Conservation (phyloP, 2,888 invertebrate species). For the Troides aeacus region DNA sequence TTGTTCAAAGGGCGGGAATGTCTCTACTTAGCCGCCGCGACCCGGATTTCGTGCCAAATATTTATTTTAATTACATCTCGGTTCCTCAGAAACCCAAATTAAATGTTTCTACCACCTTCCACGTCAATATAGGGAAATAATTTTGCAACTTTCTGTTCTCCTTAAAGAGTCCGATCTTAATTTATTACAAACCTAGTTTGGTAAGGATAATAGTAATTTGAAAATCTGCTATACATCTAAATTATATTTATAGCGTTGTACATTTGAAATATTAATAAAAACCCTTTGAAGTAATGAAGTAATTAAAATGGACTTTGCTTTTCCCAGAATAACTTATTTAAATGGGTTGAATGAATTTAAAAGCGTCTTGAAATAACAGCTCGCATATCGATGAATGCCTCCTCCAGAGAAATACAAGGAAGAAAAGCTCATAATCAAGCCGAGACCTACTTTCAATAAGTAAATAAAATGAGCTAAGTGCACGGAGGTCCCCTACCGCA, state of each 20-base stretch:
- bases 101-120: slow-evolving; percentile 59
- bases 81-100: slow-evolving; percentile 64
- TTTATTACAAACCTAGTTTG: not conserved
- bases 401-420: slow-evolving; percentile 51
- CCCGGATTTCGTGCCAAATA: slow-evolving; percentile 77
- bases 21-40: slow-evolving; percentile 72
- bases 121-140: slow-evolving; percentile 56
- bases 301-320: slow-evolving; percentile 6
- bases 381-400: slow-evolving; percentile 44
- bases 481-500: slow-evolving; percentile 18
- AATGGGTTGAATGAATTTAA: slow-evolving; percentile 22
- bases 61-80: slow-evolving; percentile 77
- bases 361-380: slow-evolving; percentile 33
- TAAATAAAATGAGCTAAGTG: slow-evolving; percentile 42
- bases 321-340: slow-evolving; percentile 16
- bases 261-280: too few relatives aligned
- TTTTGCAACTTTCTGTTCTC: slow-evolving; percentile 35
- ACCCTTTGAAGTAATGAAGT: not conserved
- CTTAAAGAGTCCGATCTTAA: slow-evolving; percentile 28
- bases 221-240: too few relatives aligned
- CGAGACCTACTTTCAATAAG: slow-evolving; percentile 50
- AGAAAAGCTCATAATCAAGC: slow-evolving; percentile 54
- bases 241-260: too few relatives aligned
- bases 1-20: slow-evolving; percentile 77
- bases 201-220: not conserved